Conservation (phyloP, 2,888 invertebrate genomes). For the Pecten maximus region DNA sequence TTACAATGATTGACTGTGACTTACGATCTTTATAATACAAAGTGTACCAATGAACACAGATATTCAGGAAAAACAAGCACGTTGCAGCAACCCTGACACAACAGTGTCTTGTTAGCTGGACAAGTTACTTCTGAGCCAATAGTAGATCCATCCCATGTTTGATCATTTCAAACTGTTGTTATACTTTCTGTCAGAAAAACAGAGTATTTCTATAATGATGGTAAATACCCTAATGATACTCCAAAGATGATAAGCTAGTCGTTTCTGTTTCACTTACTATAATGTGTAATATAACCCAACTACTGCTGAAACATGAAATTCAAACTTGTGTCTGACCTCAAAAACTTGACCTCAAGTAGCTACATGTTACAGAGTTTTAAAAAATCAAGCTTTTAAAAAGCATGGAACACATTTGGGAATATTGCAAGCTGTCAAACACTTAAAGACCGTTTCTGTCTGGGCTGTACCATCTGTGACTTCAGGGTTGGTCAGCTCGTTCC, state of each 20-base stretch:
- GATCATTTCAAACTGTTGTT: no score
- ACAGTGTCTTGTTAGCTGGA: background rate
- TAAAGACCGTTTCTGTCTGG: background rate
- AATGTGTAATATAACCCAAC: background rate
- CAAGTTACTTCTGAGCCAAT: background rate
- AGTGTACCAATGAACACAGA: background rate
- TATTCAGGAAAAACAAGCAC: background rate
- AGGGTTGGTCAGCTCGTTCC: constrained; percentile 11
- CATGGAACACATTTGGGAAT: constrained; percentile 29
- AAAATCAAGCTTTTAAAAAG: background rate
- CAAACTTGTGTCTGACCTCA: background rate
- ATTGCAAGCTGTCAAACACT: constrained; percentile 15
- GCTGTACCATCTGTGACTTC: background rate
- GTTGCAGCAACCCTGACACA: background rate
- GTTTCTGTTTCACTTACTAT: background rate
- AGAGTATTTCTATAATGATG: background rate
- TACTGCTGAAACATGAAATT: background rate
- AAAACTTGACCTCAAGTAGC: background rate
- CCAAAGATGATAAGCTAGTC: background rate
- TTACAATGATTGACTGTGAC: no score
- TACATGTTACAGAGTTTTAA: background rate
- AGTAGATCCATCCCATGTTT: no score
- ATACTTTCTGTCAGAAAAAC: background rate
- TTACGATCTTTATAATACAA: background rate
- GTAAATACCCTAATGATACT: background rate